A percentile compares a stretch with the other conserved stretches of the same genome.
These are phyloP conservation scores for Zonotrichia leucophrys DNA, from an alignment of 2,113 vertebrate species.

Conservation along the genomic window DNA sequence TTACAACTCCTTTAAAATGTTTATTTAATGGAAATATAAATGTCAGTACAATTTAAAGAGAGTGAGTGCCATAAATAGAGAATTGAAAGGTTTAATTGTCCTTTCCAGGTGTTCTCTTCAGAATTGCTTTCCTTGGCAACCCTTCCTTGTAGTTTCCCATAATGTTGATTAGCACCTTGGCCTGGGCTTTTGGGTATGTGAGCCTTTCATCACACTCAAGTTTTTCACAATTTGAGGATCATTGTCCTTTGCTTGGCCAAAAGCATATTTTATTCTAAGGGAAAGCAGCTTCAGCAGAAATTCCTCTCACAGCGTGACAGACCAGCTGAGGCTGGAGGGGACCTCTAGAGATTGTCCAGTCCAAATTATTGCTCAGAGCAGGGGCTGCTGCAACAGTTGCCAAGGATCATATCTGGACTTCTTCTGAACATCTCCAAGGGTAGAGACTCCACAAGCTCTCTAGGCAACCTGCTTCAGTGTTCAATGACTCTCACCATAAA, in stretches of 20 bases:
- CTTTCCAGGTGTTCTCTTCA: conserved; percentile 44
- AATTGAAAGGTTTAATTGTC: conserved; percentile 13
- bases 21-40: conserved; percentile 66
- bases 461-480: background rate
- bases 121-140: conserved; percentile 32
- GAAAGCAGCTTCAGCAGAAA: background rate
- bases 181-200: background rate
- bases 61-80: background rate
- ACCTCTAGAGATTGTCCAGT: background rate
- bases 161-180: background rate
- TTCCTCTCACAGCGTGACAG: background rate
- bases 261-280: background rate
- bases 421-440: background rate
- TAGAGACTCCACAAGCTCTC: background rate
- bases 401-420: accelerated
- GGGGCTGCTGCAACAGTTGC: background rate
- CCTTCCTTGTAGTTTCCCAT: background rate
- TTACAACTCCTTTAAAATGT: conserved; percentile 59
- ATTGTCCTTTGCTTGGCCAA: background rate
- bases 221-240: background rate
- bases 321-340: background rate
- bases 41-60: conserved; percentile 10
- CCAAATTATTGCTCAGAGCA: background rate
- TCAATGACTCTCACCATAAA: background rate
- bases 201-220: background rate